Evolutionary conservation across 1,140 invertebrate species (phyloP), one percentile per base, ranked within the genome.

Genomic region (Leptinotarsa texana): DNA sequence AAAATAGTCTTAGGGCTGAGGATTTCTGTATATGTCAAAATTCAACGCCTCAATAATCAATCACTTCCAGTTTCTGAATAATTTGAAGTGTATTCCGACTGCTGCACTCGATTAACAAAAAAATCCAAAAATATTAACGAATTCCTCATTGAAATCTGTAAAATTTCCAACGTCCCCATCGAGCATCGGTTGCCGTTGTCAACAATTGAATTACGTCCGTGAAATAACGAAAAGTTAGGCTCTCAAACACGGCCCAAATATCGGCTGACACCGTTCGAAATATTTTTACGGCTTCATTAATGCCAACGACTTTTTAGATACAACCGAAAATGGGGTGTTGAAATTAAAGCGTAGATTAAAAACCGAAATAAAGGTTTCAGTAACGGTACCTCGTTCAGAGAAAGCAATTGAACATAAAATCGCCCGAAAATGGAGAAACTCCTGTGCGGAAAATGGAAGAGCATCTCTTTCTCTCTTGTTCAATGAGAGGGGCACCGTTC

Each of bases 341-440:
- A 82, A 83, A 83, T 82, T 83, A 81, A 81, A 80, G 79, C 75
- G 74, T 72, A 81, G 80, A 83, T 83, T 83, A 83, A 83, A 83
- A 81, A 82, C 79, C 77, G 77, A 70, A 72, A 66, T 62, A 69
- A 74, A 67, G 79, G 73, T 73, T 75, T 76, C 49, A 72, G 74
- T 78, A 75, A 79, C 71, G 65, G 73, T 49, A 47, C 51, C 63
- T 72, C 74, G 72, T 67, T 73, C 47, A 63, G n/a, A 42, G 24
- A 68, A 79, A 72, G 79, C 80, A 83, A 81, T 82, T 83, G 81
- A 73, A 83, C 81, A 77, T 82, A 82, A 81, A 82, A 82, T 79
- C 66, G 66, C 42, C 27, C 17, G 51, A 57, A 57, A 57, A 57
- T 17, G 51, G 13, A 57, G n/a, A 57, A 57, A 57, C 51, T 57